Percentiles rank a stretch among this genome's conserved stretches.
Evolutionary conservation across 2,113 vertebrate species (phyloP).

Genomic region (Choloepus hoffmanni): DNA sequence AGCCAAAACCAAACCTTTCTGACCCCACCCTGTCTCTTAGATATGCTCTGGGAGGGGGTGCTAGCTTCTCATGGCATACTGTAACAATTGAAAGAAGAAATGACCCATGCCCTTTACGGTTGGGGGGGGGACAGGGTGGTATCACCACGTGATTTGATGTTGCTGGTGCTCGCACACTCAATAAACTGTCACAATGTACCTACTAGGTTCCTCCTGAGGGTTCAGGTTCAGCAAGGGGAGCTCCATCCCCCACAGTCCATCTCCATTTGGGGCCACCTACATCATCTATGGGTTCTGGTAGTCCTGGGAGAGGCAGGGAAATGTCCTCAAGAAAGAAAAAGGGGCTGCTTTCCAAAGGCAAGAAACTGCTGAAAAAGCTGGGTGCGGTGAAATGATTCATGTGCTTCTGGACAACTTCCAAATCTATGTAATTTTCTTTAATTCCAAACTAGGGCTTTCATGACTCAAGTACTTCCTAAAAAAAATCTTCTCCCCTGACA

Average conservation of each 20-base stretch:
- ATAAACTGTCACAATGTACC: conserved; percentile 88
- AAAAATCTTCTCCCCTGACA: conserved; percentile 72
- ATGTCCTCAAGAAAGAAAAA: conserved; percentile 95
- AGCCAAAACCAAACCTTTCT: too few species aligned
- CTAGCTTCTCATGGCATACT: background rate
- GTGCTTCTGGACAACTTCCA: conserved; percentile 88
- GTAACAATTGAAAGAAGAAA: too few species aligned
- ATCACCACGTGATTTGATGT: conserved; percentile 48
- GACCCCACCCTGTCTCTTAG: background rate
- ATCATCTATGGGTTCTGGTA: conserved; percentile 92
- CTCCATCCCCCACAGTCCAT: conserved; percentile 92
- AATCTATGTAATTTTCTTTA: conserved; percentile 76
- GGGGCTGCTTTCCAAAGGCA: conserved; percentile 98
- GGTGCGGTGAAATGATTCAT: conserved; percentile 93
- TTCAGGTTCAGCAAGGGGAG: conserved; percentile 93
- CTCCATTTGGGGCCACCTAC: conserved; percentile 92
- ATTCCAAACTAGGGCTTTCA: conserved; percentile 91
- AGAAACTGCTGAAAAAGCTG: conserved; percentile 95
- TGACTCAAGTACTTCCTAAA: conserved; percentile 84
- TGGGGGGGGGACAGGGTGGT: conserved; percentile 66
- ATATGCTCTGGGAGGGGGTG: background rate
- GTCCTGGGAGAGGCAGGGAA: conserved; percentile 93
- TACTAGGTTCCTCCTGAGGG: conserved; percentile 97
- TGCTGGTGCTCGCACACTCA: conserved; percentile 78
- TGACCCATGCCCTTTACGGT: too few species aligned